These are phyloP conservation scores for Aphidoletes aphidimyza DNA, from an alignment of 2,888 invertebrate genomes.

Conservation along the genomic window DNA sequence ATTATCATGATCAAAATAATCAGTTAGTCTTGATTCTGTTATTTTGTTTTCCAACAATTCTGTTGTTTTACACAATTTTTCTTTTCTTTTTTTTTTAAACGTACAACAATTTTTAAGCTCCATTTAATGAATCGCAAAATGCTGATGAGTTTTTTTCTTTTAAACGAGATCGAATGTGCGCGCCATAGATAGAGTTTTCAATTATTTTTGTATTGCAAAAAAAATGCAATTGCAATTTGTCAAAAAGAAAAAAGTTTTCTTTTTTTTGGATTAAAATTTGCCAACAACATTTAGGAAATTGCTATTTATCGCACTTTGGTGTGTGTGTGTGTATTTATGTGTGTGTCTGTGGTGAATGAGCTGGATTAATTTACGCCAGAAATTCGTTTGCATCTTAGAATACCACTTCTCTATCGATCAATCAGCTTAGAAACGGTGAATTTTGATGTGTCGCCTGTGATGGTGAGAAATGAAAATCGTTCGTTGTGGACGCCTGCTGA, in stretches of 20 bases:
- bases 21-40: not conserved
- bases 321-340: not conserved
- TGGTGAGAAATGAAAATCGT: constrained; percentile 34
- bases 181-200: not conserved
- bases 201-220: not conserved
- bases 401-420: not conserved
- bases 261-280: not conserved
- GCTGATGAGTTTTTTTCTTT: not conserved
- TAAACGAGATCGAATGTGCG: not conserved
- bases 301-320: not conserved
- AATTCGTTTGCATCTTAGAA: constrained; percentile 2
- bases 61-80: not conserved
- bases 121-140: not conserved
- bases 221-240: not conserved
- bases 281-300: not conserved
- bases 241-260: not conserved
- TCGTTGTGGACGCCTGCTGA: not conserved
- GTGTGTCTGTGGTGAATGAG: not conserved
- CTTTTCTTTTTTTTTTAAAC: not conserved
- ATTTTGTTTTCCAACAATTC: not conserved
- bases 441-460: constrained; percentile 35
- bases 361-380: too few species aligned
- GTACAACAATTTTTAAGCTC: not conserved
- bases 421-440: constrained; percentile 47
- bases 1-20: not conserved